phyloP scores from a whole-genome alignment of 1,140 invertebrate species.

The Cotesia chilonis region DNA sequence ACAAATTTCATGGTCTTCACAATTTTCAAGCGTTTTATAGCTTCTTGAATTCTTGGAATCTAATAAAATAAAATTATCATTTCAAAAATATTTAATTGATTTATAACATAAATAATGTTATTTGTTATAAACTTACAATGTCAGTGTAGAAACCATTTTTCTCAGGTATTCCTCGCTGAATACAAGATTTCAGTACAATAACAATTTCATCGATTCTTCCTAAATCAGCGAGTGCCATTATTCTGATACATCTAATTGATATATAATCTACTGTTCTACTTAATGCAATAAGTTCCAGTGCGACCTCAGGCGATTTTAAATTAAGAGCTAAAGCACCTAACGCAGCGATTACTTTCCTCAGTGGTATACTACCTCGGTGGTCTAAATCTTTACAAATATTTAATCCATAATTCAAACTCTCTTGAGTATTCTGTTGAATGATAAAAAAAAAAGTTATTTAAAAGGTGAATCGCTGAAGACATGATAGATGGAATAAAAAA shows the following conservation, averaged over 20 bases:
- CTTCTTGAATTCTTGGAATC: constrained; percentile 59
- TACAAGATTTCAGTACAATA: constrained; percentile 67
- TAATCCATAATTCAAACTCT: constrained; percentile 73
- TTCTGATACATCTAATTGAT: constrained; percentile 74
- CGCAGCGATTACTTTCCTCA: constrained; percentile 71
- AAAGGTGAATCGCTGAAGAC: constrained; percentile 19
- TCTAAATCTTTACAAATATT: constrained; percentile 70
- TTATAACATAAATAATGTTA: constrained; percentile 22
- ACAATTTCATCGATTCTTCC: constrained; percentile 73
- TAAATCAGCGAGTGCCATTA: constrained; percentile 70
- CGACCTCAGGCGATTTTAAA: constrained; percentile 72
- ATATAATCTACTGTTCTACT: constrained; percentile 70
- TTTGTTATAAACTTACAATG: constrained; percentile 52
- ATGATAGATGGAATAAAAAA: constrained; percentile 1
- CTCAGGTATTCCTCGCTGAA: constrained; percentile 66
- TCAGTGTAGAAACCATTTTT: constrained; percentile 67
- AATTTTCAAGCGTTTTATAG: constrained; percentile 51
- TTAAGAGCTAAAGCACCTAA: constrained; percentile 73
- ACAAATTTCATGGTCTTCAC: constrained; percentile 60
- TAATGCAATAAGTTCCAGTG: constrained; percentile 72
- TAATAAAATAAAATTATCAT: constrained; percentile 47
- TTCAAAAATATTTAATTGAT: not conserved
- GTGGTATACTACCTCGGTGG: constrained; percentile 65
- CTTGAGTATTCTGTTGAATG: constrained; percentile 73
- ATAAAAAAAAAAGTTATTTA: constrained; percentile 11